A percentile compares a stretch with the other conserved stretches of the same genome.
Conservation (phyloP, 2,113 vertebrate genomes). For the Dasyprocta punctata region DNA sequence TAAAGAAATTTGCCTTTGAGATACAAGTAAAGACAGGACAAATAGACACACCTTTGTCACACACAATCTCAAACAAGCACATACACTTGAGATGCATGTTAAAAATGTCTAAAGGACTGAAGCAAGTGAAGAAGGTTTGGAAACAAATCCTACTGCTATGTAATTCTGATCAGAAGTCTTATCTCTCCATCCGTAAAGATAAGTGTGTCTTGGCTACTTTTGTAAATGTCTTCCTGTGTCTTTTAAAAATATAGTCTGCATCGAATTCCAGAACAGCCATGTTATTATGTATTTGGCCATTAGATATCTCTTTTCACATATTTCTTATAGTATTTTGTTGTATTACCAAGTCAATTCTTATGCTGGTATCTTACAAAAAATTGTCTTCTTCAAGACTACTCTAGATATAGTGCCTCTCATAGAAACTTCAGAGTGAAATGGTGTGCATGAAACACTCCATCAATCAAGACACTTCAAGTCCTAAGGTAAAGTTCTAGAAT, state of each 20-base stretch:
- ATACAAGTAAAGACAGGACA: background rate
- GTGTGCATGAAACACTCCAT: background rate
- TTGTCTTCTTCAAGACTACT: background rate
- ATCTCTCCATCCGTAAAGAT: background rate
- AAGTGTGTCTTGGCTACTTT: background rate
- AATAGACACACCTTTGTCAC: background rate
- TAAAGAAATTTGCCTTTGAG: slow-evolving; percentile 6
- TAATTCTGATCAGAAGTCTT: background rate
- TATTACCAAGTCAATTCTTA: slow-evolving; percentile 1
- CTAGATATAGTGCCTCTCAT: background rate
- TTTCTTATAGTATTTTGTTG: background rate
- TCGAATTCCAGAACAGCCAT: slow-evolving; percentile 19
- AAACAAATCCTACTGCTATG: background rate
- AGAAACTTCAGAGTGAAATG: background rate
- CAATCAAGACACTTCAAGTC: background rate
- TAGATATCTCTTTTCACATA: background rate
- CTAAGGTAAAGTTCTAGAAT: background rate
- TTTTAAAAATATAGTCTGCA: background rate
- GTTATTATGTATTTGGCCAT: background rate
- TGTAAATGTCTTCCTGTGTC: background rate
- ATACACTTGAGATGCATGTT: background rate
- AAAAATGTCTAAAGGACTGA: background rate
- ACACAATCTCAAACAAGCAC: background rate
- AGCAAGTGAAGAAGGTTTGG: background rate
- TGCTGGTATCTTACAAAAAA: background rate